Evolutionary conservation across 2,888 invertebrate genomes (phyloP).

Genomic region (Agonopterix alstromeriana): DNA sequence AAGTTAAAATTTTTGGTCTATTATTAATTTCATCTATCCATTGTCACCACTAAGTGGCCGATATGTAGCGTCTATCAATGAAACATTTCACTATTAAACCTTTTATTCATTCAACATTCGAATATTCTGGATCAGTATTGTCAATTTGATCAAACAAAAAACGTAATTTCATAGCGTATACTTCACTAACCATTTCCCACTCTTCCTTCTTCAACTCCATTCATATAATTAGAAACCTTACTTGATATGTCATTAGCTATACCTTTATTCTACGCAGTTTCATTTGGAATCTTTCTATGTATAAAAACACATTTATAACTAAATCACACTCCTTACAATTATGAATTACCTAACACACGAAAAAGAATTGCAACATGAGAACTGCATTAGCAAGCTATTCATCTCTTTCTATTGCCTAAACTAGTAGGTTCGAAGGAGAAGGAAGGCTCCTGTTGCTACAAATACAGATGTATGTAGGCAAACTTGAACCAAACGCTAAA

Average conservation of each 20-base stretch:
- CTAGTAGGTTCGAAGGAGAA: slow-evolving; percentile 14
- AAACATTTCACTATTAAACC: slow-evolving; percentile 68
- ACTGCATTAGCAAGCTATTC: slow-evolving; percentile 1
- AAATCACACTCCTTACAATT: slow-evolving; percentile 61
- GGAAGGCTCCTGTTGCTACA: slow-evolving; percentile 6
- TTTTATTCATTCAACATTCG: slow-evolving; percentile 62
- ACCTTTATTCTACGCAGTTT: slow-evolving; percentile 43
- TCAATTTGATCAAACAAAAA: slow-evolving; percentile 57
- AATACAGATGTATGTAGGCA: slow-evolving; percentile 10
- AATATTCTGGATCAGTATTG: slow-evolving; percentile 61
- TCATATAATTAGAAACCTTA: slow-evolving; percentile 60
- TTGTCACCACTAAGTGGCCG: slow-evolving; percentile 67
- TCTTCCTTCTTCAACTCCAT: slow-evolving; percentile 8
- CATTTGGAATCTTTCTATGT: slow-evolving; percentile 74
- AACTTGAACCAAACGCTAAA: slow-evolving; percentile 20
- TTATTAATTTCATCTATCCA: neutral
- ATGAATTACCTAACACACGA: slow-evolving; percentile 56
- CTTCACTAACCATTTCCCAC: slow-evolving; percentile 31
- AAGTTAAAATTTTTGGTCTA: slow-evolving; percentile 23
- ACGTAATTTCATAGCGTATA: slow-evolving; percentile 34
- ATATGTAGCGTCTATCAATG: slow-evolving; percentile 54
- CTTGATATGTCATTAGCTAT: slow-evolving; percentile 73
- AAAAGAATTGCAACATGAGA: slow-evolving; percentile 9
- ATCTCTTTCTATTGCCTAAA: slow-evolving; percentile 9
- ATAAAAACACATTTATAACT: slow-evolving; percentile 58